Base-by-base conservation (phyloP, 2,113 vertebrate genomes). In the Sinocyclocheilus anophthalmus region DNA sequence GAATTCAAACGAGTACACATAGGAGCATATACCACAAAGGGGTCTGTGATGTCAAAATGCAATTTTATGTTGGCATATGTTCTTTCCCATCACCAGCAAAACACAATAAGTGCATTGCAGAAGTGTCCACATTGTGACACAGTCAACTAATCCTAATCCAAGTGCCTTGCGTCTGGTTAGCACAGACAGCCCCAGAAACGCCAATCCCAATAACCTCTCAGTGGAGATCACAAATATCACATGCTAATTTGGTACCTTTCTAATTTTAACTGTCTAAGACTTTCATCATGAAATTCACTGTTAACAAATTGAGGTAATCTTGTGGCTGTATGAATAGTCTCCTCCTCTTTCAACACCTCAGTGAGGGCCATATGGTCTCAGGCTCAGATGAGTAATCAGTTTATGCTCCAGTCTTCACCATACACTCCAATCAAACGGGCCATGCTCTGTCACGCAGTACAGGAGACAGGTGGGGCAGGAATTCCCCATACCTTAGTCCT, bases 351-450 rank as follows among this genome's bases (percentile, higher is more conserved):
- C 39, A 75, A 65, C 14, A n/a, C 65, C 53, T 76, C 48, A 59
- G 18, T 26, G 1, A 67, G 24, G 24, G 33, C 87, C 77, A 85
- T 85, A 88, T 88, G 70, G 48, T 39, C 30, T 57, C 69, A 18
- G 82, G 69, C 53, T 85, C 83, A 82, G 83, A 5, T 76, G 70
- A 69, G 11, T 82, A 88, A 88, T 88, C 48, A 81, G 69, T 42
- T 76, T 26, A 39, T 26, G 59, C 59, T 86, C 45, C 16, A n/a
- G 6, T 59, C 73, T 81, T 53, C 20, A 83, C 7, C 59, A 67
- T n/a, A 45, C 55, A 76, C 72, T 67, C 20, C 30, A 26, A 12
- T 42, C 45, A 75, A 42, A 65, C 30, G 6, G 70, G 72, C 70
- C 14, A 33, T 18, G 20, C 3, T 61, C 77, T 14, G 53, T 75